Evolutionary conservation across 1,140 invertebrate genomes (phyloP).

Genomic region (Drosophila funebris): DNA sequence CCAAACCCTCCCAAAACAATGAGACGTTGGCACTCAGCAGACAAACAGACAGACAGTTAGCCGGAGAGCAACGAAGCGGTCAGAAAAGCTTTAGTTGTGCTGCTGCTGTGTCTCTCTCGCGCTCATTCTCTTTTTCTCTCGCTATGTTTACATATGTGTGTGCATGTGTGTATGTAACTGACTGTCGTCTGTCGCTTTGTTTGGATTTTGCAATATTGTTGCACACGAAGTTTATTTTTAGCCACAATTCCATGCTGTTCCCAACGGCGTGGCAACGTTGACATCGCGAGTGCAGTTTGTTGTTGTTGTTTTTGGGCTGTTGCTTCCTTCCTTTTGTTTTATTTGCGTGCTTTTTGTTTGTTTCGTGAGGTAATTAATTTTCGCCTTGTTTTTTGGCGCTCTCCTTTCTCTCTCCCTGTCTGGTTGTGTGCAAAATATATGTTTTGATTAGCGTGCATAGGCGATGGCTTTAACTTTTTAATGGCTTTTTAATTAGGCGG

Average conservation of each 20-base stretch:
- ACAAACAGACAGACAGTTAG: slow-evolving; percentile 45
- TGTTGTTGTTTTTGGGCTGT: slow-evolving; percentile 28
- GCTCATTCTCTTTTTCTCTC: background rate
- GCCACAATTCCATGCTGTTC: slow-evolving; percentile 71
- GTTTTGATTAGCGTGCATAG: slow-evolving; percentile 73
- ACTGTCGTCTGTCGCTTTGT: slow-evolving; percentile 65
- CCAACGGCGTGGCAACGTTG: slow-evolving; percentile 40
- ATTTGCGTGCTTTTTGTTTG: slow-evolving; percentile 39
- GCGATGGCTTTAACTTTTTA: slow-evolving; percentile 70
- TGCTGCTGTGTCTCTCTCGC: too few relatives aligned
- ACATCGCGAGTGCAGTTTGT: slow-evolving; percentile 52
- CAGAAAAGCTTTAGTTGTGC: slow-evolving; percentile 6
- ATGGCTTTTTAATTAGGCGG: slow-evolving; percentile 78
- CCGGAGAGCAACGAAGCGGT: slow-evolving; percentile 2
- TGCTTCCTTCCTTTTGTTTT: slow-evolving; percentile 37
- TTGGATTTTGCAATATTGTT: slow-evolving; percentile 78
- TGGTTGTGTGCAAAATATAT: slow-evolving; percentile 62
- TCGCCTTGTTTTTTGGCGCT: slow-evolving; percentile 47
- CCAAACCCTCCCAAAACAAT: slow-evolving; percentile 66
- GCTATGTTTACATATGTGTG: slow-evolving; percentile 1
- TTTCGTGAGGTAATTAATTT: slow-evolving; percentile 76
- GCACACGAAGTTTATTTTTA: slow-evolving; percentile 73
- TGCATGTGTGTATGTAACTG: slow-evolving; percentile 29
- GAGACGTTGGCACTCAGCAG: slow-evolving; percentile 55
- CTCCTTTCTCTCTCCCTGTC: background rate